Conservation (phyloP, 2,888 invertebrate species). For the Cosmorhoe ocellata region DNA sequence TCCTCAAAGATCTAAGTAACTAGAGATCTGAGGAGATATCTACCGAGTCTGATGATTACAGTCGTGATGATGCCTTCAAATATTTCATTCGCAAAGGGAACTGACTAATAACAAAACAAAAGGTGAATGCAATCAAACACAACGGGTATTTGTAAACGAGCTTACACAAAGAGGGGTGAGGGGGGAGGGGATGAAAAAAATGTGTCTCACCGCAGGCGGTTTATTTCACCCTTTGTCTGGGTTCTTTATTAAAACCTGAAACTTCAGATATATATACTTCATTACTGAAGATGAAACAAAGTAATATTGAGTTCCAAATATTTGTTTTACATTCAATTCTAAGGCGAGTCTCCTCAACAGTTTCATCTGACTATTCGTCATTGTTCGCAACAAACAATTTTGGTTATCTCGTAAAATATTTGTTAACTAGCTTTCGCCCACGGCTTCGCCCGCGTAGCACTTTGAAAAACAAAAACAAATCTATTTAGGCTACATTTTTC, state of each 20-base stretch:
- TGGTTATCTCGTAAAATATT: too few relatives aligned
- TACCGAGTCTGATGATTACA: too few relatives aligned
- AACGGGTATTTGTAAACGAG: slow-evolving; percentile 29
- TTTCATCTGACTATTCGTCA: too few relatives aligned
- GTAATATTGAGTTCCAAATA: background rate
- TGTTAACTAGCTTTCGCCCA: too few relatives aligned
- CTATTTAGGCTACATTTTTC: too few relatives aligned
- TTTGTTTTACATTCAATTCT: background rate
- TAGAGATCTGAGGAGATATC: too few relatives aligned
- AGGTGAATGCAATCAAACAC: slow-evolving; percentile 30
- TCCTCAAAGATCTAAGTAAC: too few relatives aligned
- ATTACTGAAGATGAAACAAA: background rate
- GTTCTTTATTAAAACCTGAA: slow-evolving; percentile 28
- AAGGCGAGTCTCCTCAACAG: too few relatives aligned
- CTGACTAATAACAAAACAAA: slow-evolving; percentile 26
- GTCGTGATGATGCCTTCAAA: too few relatives aligned
- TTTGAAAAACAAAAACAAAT: too few relatives aligned
- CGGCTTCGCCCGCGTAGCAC: too few relatives aligned
- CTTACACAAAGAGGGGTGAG: slow-evolving; percentile 22
- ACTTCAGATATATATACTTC: slow-evolving; percentile 15
- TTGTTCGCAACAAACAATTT: too few relatives aligned
- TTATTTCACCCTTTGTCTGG: slow-evolving; percentile 28
- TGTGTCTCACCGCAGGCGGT: slow-evolving; percentile 21
- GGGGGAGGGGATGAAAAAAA: slow-evolving; percentile 15
- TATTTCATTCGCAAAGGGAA: slow-evolving; percentile 8